phyloP scores from a whole-genome alignment of 1,140 invertebrate species.

The Micrasema minimum region DNA sequence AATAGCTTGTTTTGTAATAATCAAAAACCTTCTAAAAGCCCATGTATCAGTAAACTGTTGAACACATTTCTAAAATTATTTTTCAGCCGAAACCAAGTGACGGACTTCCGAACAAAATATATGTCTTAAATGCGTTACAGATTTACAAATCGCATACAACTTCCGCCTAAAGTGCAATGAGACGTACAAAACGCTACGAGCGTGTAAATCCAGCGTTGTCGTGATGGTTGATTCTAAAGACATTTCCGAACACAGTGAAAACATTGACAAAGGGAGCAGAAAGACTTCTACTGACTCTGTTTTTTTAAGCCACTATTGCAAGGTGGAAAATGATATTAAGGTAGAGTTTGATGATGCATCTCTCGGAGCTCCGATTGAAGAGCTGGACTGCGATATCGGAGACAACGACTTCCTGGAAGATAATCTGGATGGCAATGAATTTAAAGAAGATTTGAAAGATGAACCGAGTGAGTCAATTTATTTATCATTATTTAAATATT shows the following conservation, averaged over 20 bases:
- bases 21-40: no score
- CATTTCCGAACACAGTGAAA: no score
- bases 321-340: constrained; percentile 30
- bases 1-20: no score
- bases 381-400: constrained; percentile 16
- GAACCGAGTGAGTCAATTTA: constrained; percentile 9
- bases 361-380: background rate
- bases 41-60: no score
- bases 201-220: background rate
- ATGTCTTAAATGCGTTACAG: constrained; percentile 10
- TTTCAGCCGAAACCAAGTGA: constrained; percentile 11
- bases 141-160: constrained; percentile 17
- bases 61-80: no score
- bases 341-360: constrained; percentile 21
- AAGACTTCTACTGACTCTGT: background rate
- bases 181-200: constrained; percentile 14
- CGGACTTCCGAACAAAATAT: constrained; percentile 34
- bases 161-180: constrained; percentile 33
- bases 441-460: constrained; percentile 15
- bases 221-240: no score
- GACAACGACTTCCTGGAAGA: background rate
- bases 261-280: no score
- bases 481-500: background rate
- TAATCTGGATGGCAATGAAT: background rate
- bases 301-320: background rate